A percentile compares a stretch with the other conserved stretches of the same genome.
Evolutionary conservation across 2,888 invertebrate genomes (phyloP).

Genomic region (Tolmerus cingulatus): DNA sequence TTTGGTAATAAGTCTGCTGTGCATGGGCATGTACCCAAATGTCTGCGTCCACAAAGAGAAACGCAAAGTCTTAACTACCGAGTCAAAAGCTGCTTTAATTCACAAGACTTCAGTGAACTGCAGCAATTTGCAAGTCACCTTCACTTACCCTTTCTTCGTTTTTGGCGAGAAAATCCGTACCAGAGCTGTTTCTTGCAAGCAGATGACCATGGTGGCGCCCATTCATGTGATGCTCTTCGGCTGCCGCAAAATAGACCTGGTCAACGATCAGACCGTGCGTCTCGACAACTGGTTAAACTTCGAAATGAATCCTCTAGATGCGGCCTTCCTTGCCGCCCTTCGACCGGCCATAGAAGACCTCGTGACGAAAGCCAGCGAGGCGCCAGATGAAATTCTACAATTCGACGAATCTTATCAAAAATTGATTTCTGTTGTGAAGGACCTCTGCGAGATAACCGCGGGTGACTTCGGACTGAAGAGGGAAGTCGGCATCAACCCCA

Average conservation of each 20-base stretch:
- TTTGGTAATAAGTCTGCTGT: conserved; percentile 82
- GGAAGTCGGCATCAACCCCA: conserved; percentile 60
- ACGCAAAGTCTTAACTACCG: conserved; percentile 93
- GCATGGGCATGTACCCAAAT: conserved; percentile 95
- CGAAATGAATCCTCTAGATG: conserved; percentile 79
- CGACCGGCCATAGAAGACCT: conserved; percentile 89
- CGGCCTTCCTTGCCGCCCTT: conserved; percentile 83
- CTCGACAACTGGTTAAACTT: conserved; percentile 96
- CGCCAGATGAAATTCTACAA: conserved; percentile 79
- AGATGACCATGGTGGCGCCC: conserved; percentile 95
- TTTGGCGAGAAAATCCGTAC: conserved; percentile 99
- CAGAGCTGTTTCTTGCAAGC: conserved; percentile 94
- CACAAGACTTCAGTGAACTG: conserved; percentile 98
- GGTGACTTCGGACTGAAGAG: conserved; percentile 76
- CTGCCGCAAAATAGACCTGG: conserved; percentile 71
- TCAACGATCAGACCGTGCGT: conserved; percentile 76
- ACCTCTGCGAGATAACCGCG: conserved; percentile 79
- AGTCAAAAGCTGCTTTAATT: conserved; percentile 92
- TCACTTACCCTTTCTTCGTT: conserved; percentile 94
- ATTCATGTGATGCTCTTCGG: conserved; percentile 92
- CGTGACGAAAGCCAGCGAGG: conserved; percentile 78
- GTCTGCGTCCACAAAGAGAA: conserved; percentile 96
- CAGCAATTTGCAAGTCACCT: conserved; percentile 80
- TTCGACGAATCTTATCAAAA: conserved; percentile 58
- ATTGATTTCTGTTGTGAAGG: conserved; percentile 75